Base-by-base conservation (phyloP, 1,140 invertebrate species). In the Drosophila ambigua region DNA sequence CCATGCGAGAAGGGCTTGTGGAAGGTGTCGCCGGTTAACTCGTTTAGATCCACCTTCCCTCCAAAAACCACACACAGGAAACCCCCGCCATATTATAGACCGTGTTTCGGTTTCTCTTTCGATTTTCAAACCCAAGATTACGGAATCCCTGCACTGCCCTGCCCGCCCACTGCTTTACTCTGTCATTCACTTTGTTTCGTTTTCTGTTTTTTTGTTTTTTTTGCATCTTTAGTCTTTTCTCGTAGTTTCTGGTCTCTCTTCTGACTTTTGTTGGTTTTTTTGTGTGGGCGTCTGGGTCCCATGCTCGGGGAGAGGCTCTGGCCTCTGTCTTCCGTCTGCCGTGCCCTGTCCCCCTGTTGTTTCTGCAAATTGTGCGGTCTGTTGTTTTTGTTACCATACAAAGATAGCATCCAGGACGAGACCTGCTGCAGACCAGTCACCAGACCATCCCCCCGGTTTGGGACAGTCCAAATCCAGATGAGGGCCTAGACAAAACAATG, bases 321-420 rank as follows among this genome's bases (percentile, higher is more conserved):
- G 11, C 4, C 35, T 11, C 9, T 35, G 9, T 35, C 31, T 8
- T 3, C 11, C 11, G 11, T 13, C 11, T 8, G 0, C 11, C 11
- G 11, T 13, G 4, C 9, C 9, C 9, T 11, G 60, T 49, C 58
- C 77, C 79, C 69, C 77, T 88, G 83, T 87, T 87, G 83, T 77
- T 87, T 59, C 81, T 88, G 83, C 83, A 88, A 87, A 87, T 87
- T 87, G 77, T 84, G 83, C 84, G 84, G 83, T 89, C 75, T 79
- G 78, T 71, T 85, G 73, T 68, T 82, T 82, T 81, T 79, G 49
- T 79, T 57, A 62, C 63, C 67, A 23, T 61, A 43, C 51, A 52
- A 51, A 67, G 73, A 75, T 49, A 59, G 44, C 49, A 58, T 39
- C 11, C 35, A 39, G 35, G 35, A 39, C 11, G 61, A 54, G 62